A percentile compares a stretch with the other conserved stretches of the same genome.
Conservation (phyloP, 1,140 invertebrate genomes). For the Drosophila malerkotliana region DNA sequence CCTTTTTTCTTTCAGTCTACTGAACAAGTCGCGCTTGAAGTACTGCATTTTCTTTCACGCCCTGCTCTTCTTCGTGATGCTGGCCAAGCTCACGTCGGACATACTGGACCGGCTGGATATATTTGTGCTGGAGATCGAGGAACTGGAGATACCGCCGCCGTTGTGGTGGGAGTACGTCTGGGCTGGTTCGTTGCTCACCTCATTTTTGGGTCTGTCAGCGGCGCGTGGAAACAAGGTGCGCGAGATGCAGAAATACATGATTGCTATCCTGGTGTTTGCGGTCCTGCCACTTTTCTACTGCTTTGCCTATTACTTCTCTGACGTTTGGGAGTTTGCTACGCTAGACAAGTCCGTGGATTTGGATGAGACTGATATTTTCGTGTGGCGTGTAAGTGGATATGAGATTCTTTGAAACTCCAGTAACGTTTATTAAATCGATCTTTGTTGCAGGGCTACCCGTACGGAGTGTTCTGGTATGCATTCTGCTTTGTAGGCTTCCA, state of each 20-base stretch:
- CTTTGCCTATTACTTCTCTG: slow-evolving; percentile 91
- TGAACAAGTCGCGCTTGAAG: slow-evolving; percentile 96
- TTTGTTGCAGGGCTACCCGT: slow-evolving; percentile 91
- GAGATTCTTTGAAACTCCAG: neutral
- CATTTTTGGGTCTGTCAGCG: slow-evolving; percentile 93
- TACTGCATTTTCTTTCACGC: slow-evolving; percentile 97
- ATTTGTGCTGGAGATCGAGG: slow-evolving; percentile 97
- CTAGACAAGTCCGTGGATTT: slow-evolving; percentile 87
- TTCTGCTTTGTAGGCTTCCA: slow-evolving; percentile 95
- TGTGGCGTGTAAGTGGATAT: slow-evolving; percentile 90
- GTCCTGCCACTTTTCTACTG: slow-evolving; percentile 93
- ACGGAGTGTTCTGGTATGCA: slow-evolving; percentile 96
- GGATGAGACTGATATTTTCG: slow-evolving; percentile 87
- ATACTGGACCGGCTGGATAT: slow-evolving; percentile 96
- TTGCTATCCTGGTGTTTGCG: slow-evolving; percentile 91
- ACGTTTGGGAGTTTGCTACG: slow-evolving; percentile 92
- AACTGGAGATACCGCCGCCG: slow-evolving; percentile 94
- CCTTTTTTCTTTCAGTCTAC: slow-evolving; percentile 87
- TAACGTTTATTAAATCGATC: neutral
- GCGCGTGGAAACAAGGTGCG: slow-evolving; percentile 92
- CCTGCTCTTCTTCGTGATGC: slow-evolving; percentile 94
- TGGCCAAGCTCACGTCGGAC: slow-evolving; percentile 95
- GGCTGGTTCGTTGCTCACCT: slow-evolving; percentile 93
- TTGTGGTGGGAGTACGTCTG: slow-evolving; percentile 96
- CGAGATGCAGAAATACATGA: slow-evolving; percentile 92